Percentiles rank a stretch among this genome's conserved stretches.
Evolutionary conservation across 2,113 vertebrate genomes (phyloP).

Genomic region (Lagopus muta): DNA sequence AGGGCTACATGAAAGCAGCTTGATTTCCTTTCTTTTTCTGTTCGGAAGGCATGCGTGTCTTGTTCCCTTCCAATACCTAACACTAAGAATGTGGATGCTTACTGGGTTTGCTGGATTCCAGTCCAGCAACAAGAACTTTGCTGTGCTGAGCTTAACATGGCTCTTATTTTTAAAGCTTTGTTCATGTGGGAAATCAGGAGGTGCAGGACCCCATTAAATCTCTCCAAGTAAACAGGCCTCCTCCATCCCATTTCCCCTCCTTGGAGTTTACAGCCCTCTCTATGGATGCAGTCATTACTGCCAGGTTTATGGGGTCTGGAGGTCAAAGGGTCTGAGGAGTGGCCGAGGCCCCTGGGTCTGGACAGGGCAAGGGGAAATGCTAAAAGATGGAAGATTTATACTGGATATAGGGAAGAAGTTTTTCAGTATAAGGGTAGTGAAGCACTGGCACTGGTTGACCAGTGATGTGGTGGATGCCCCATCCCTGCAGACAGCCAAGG

Average conservation of each 20-base stretch:
- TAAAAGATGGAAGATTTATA: too few species aligned
- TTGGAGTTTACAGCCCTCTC: too few species aligned
- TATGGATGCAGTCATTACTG: neutral
- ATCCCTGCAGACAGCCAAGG: too few species aligned
- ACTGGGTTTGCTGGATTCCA: neutral
- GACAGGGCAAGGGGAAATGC: too few species aligned
- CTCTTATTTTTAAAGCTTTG: neutral
- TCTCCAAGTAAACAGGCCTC: too few species aligned
- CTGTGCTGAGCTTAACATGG: neutral
- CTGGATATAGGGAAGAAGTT: too few species aligned
- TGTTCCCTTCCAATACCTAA: neutral
- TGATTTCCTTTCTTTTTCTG: constrained; percentile 40
- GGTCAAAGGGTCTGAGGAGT: neutral
- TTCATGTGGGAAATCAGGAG: neutral
- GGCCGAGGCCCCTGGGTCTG: neutral
- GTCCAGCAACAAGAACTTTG: neutral
- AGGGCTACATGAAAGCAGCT: constrained; percentile 43
- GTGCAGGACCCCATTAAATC: neutral
- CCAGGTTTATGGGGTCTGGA: neutral
- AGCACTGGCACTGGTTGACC: too few species aligned
- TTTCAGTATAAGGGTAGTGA: too few species aligned
- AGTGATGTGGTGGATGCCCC: too few species aligned
- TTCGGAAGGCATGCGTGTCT: neutral
- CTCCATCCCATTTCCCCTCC: too few species aligned
- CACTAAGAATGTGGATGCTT: neutral